Percentiles rank a stretch among this genome's conserved stretches.
Conservation (phyloP, 2,113 vertebrate genomes). For the Chamaetylas fuelleborni region DNA sequence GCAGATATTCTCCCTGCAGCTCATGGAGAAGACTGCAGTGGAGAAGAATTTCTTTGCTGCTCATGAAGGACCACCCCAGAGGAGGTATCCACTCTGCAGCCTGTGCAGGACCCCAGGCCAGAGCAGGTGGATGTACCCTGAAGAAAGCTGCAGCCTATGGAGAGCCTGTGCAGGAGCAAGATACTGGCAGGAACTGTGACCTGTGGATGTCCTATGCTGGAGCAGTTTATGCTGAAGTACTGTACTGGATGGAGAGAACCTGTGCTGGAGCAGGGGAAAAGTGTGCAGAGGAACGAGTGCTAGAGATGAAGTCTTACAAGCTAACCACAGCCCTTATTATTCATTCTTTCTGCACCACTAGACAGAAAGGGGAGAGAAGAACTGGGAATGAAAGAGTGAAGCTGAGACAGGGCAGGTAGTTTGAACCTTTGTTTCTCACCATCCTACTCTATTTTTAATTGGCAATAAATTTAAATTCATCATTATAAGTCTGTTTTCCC, state of each 20-base stretch:
- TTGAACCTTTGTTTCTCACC: background rate
- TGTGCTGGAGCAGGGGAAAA: background rate
- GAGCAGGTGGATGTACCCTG: background rate
- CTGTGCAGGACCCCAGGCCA: background rate
- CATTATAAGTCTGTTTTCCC: background rate
- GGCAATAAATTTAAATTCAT: background rate
- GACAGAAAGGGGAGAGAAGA: background rate
- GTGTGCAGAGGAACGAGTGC: background rate
- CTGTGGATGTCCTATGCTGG: fast-evolving
- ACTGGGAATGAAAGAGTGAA: background rate
- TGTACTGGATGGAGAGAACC: background rate
- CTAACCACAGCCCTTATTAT: background rate
- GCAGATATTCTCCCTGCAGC: background rate
- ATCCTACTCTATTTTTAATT: background rate
- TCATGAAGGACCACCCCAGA: background rate
- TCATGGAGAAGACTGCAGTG: background rate
- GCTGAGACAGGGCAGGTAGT: background rate
- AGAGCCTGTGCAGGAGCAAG: background rate
- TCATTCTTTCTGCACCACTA: background rate
- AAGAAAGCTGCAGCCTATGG: background rate
- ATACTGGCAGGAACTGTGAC: background rate
- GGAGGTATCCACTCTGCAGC: background rate
- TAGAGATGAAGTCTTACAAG: background rate
- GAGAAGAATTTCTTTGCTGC: background rate
- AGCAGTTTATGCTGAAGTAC: background rate